Base-by-base conservation (phyloP, 2,888 invertebrate species). In the Mythimna lalbum region DNA sequence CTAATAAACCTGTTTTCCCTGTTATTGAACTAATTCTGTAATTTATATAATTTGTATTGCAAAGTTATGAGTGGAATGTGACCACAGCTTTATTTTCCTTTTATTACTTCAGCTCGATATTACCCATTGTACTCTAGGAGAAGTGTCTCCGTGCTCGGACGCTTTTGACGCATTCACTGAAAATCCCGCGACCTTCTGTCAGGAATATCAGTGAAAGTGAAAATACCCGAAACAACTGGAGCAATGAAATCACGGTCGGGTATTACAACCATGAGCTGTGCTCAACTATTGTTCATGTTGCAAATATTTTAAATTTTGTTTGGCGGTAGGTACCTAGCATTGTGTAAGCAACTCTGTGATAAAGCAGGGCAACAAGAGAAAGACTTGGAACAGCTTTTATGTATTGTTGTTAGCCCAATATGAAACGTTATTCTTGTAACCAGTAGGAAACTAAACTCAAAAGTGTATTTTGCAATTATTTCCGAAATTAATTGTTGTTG, bases 21-120 rank as follows among this genome's bases (percentile, higher is more conserved):
- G 56, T 66, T 73, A 62, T 33, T n/a, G 33, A 53, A 36, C 33
- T 4, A 53, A 21, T n/a, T 49, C 7, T 55, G 53, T 63, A 21
- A 31, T 61, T 36, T 19, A 14, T 63, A 10, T 27, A 57, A 49
- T 39, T 14, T 53, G 47, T 50, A 23, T 4, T 59, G 31, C 33
- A 59, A 36, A 50, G 14, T 33, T 59, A 55, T 60, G 57, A 62
- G 57, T 57, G 57, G 52, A 78, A 78, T 64, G 61, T 62, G 61
- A 57, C 52, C 33, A 19, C 17, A 17, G 12, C 43, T n/a, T 27
- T 27, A 9, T 55, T 76, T 62, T 50, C 57, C 73, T 53, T 47
- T 1, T 19, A 23, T 49, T 7, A 39, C 31, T 77, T 53, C n/a
- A 31, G 36, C 49, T 60, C 4, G 62, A 19, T 43, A 63, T 57